Base-by-base conservation (phyloP, 2,888 invertebrate genomes). In the Heliconius charithonia region DNA sequence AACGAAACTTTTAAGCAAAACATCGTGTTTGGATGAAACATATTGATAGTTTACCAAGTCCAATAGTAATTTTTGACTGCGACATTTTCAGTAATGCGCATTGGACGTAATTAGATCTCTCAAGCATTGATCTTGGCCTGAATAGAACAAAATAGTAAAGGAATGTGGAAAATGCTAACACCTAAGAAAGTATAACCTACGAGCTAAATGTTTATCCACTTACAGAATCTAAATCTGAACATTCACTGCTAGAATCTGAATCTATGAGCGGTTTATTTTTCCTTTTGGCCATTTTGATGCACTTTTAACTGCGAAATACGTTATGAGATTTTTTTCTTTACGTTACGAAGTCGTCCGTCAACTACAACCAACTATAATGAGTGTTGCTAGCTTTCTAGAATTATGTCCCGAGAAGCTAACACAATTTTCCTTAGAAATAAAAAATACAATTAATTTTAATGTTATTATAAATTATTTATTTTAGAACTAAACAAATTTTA, bases 221-320 rank as follows among this genome's bases (percentile, higher is more conserved):
- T 95, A 98, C 98, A 86, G 97, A 97, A 91, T 98, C 98, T 87
- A 97, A 95, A 94, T 98, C 98, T 76, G 97, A 97, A 83, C 96
- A 97, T 85, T 97, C 97, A 90, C 97, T 97, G 91, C 97, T 98
- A 79, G 97, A 97, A 90, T 98, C 97, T 32, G 97, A 97, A 89
- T 98, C 98, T 85, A 98, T 97, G 82, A 97, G 93, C 65, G 97
- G 97, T 89, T 97, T 97, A 91, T 97, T 97, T 92, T 98, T 97
- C 84, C 98, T 96, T 95, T 98, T 98, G 85, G 97, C 97, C 98
- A 98, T 98, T 92, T 72, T 82, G 77, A 71, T 76, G 32, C 73
- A 80, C 75, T 81, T 82, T 80, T 75, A 79, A 76, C 79, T 81
- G 79, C 73, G 79, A 83, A 83, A 81, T 80, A 81, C 83, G 81